Percentiles rank a stretch among this genome's conserved stretches.
These are phyloP conservation scores for Agrilus cyanescens DNA, from an alignment of 2,888 invertebrate species.

Conservation along the genomic window DNA sequence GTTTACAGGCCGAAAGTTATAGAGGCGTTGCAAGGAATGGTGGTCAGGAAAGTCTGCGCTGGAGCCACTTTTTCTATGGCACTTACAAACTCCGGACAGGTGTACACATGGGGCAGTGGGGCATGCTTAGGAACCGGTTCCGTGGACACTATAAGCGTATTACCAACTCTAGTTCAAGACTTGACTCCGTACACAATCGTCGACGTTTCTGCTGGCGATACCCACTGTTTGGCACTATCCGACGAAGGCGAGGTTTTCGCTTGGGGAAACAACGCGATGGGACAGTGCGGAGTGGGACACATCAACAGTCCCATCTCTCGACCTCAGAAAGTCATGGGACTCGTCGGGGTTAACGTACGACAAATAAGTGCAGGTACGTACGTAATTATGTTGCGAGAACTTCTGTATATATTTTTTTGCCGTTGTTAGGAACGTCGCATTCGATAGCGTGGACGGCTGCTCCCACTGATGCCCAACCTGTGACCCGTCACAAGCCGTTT, in stretches of 20 bases:
- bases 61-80: constrained; percentile 44
- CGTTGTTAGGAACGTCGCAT: constrained; percentile 41
- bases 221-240: constrained; percentile 48
- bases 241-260: constrained; percentile 42
- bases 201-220: constrained; percentile 49
- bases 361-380: constrained; percentile 47
- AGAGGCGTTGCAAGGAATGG: constrained; percentile 44
- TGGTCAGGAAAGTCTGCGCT: constrained; percentile 44
- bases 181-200: constrained; percentile 40
- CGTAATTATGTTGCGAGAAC: constrained; percentile 1
- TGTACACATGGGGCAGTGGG: constrained; percentile 53
- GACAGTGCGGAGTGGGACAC: constrained; percentile 53
- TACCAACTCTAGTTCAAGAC: constrained; percentile 44
- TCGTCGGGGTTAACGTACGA: constrained; percentile 41
- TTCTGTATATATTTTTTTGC: not conserved
- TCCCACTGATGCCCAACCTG: constrained; percentile 38
- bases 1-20: constrained; percentile 47
- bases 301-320: constrained; percentile 44
- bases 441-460: constrained; percentile 48
- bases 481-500: constrained; percentile 46
- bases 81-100: constrained; percentile 39
- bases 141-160: constrained; percentile 41
- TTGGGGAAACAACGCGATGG: constrained; percentile 54
- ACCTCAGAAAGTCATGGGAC: constrained; percentile 43
- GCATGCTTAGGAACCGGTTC: constrained; percentile 46